These are phyloP conservation scores for Napeogenes inachia DNA, from an alignment of 2,888 invertebrate species.

Conservation along the genomic window DNA sequence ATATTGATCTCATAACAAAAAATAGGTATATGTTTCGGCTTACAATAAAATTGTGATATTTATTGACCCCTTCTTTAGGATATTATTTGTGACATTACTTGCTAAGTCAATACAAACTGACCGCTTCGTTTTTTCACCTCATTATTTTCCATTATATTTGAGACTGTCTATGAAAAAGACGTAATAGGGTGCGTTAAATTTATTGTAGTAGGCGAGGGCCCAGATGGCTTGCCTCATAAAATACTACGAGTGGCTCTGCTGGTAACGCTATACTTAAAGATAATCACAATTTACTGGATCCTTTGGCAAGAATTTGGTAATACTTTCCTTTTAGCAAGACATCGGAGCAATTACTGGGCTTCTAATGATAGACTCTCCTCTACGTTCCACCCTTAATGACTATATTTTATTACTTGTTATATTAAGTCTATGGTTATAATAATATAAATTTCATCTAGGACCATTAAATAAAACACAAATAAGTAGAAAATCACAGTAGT, in stretches of 20 bases:
- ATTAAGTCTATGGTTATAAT: not conserved
- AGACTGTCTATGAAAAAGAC: conserved; percentile 71
- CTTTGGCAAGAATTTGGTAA: conserved; percentile 56
- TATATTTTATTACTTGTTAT: conserved; percentile 7
- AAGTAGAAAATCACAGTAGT: too few species aligned
- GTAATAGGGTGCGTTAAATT: conserved; percentile 71
- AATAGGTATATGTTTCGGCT: too few species aligned
- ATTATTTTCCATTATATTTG: conserved; percentile 6
- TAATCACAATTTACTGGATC: conserved; percentile 75
- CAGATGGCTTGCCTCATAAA: conserved; percentile 76
- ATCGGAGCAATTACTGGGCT: conserved; percentile 60
- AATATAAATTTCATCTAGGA: too few species aligned
- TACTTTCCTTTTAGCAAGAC: conserved; percentile 55
- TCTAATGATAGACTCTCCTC: conserved; percentile 56
- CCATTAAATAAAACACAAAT: too few species aligned
- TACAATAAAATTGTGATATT: too few species aligned
- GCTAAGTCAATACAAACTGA: not conserved
- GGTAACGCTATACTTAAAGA: conserved; percentile 70
- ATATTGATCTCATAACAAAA: too few species aligned
- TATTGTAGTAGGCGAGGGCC: conserved; percentile 69
- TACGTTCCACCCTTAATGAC: not conserved
- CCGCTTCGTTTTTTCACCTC: not conserved
- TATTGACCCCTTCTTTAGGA: too few species aligned
- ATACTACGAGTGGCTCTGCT: conserved; percentile 70
- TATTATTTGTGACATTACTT: not conserved